Base-by-base conservation (phyloP, 2,113 vertebrate species). In the rat (Rattus norvegicus) region DNA sequence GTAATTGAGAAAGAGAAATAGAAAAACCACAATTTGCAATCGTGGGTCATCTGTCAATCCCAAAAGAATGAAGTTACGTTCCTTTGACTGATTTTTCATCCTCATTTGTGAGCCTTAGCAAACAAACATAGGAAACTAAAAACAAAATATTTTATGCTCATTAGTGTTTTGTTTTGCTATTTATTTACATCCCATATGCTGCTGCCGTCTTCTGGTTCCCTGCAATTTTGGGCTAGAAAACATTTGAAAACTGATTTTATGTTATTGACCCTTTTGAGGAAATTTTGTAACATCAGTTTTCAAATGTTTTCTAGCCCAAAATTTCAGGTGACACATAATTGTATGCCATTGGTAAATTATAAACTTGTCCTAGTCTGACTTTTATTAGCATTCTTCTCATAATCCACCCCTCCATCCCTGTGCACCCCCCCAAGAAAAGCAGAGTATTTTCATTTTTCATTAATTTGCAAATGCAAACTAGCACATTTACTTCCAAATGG, bases 1-100 rank as follows among this genome's bases (percentile, higher is more conserved):
- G 7, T 96, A 95, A 39, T 90, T 97, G 75, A 90, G 80, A 88
- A 97, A 88, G 1, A 97, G 80, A 94, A 97, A 96, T 10, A 97
- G 2, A 36, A 97, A 97, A 92, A 92, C 89, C 33, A 95, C 67
- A 56, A 61, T 90, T 92, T 97, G 88, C 17, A 88, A 67, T 6
- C 19, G 14, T 79, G 95, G 97, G 49, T 96, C 93, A 56, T 96
- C 92, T 88, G 96, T 92, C 69, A 96, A 36, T 79, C 95, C 96
- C 13, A 96, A 47, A 36, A 97, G 79, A 90, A 92, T 94, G 6
- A 97, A 96, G 8, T 95, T 73, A 90, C 88, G 86, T 11, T 87
- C 89, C 28, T 20, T 12, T 54, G 96, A 93, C 0, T 92, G 72
- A 56, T 96, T 97, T 84, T 84, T 96, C 95, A 95, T 96, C 80